Evolutionary conservation across 2,113 vertebrate genomes (phyloP).

Genomic region (Hylia prasina): DNA sequence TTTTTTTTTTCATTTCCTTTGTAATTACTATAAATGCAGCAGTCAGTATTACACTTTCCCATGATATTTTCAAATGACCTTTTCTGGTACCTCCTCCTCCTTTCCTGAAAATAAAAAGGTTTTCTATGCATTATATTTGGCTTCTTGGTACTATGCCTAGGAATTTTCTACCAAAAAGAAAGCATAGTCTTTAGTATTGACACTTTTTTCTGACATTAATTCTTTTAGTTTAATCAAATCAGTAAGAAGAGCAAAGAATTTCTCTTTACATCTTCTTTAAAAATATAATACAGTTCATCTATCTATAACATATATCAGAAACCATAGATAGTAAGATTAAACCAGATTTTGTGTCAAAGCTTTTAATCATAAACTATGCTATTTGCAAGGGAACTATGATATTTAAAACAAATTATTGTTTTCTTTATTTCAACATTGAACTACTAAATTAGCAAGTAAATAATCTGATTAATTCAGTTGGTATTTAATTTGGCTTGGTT

Average conservation of each 20-base stretch:
- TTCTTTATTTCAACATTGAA: not conserved
- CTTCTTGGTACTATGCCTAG: not conserved
- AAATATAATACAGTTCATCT: not conserved
- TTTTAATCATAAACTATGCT: not conserved
- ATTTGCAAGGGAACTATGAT: not conserved
- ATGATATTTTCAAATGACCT: constrained; percentile 32
- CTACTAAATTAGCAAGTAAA: not conserved
- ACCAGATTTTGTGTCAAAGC: not conserved
- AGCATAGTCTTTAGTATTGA: not conserved
- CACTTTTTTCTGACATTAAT: not conserved
- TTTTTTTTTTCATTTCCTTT: not conserved
- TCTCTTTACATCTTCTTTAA: not conserved
- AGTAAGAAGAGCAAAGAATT: not conserved
- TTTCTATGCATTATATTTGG: not conserved
- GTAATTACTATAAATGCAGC: not conserved
- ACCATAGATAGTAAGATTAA: not conserved
- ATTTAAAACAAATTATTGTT: not conserved
- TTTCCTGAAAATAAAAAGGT: not conserved
- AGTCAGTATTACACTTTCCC: not conserved
- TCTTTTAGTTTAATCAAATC: not conserved
- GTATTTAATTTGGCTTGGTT: not conserved
- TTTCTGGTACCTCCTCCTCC: not conserved
- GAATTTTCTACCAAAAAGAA: not conserved
- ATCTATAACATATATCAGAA: not conserved
- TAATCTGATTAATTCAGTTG: not conserved